Percentiles rank a stretch among this genome's conserved stretches.
phyloP scores from a whole-genome alignment of 2,113 vertebrate species.

The Climacteris rufus region DNA sequence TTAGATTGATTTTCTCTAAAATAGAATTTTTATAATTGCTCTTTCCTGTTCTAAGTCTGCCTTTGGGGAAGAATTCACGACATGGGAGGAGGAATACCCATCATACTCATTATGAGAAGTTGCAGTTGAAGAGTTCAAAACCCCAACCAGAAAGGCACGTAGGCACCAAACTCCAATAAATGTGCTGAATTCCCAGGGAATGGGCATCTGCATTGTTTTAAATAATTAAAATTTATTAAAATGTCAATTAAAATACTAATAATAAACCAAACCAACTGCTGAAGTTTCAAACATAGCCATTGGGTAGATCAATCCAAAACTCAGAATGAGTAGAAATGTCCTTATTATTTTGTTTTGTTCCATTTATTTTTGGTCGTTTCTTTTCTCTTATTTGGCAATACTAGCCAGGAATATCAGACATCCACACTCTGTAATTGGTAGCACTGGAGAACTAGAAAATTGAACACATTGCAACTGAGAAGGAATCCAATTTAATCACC shows the following conservation, averaged over 20 bases:
- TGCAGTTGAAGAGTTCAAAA: background rate
- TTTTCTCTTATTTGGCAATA: background rate
- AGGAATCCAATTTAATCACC: background rate
- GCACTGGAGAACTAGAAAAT: background rate
- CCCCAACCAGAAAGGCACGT: background rate
- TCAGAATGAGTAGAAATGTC: background rate
- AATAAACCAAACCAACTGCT: background rate
- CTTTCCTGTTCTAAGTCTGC: background rate
- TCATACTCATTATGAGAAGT: background rate
- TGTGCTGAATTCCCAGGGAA: background rate
- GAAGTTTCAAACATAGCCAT: background rate
- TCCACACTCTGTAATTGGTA: background rate
- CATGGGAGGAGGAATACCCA: background rate
- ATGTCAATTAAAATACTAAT: background rate
- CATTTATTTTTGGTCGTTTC: background rate
- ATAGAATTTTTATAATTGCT: background rate
- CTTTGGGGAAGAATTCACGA: background rate
- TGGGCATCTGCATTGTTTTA: background rate
- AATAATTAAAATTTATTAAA: too few species aligned
- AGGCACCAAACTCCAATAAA: background rate
- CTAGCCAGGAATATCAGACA: background rate
- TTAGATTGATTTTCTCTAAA: slow-evolving; percentile 35
- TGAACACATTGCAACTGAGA: background rate
- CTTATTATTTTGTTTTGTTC: background rate
- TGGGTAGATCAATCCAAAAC: background rate